phyloP scores from a whole-genome alignment of 2,888 invertebrate species.

The Melipona beecheii region DNA sequence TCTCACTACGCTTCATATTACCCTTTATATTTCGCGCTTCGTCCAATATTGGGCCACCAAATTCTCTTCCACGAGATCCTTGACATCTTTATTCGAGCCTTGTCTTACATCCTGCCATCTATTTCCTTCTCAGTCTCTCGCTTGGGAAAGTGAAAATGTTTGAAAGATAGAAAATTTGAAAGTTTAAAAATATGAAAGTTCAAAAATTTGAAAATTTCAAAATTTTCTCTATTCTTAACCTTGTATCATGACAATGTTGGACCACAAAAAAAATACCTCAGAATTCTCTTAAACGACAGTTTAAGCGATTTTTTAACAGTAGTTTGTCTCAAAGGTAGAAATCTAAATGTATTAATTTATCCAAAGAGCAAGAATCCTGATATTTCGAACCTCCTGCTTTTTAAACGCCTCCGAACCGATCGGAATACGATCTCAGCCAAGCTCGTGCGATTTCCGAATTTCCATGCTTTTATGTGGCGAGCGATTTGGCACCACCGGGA shows the following conservation, averaged over 20 bases:
- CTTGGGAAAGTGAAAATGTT: too few species aligned
- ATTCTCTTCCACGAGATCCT: background rate
- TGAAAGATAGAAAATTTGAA: too few species aligned
- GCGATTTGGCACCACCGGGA: constrained; percentile 19
- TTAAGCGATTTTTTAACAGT: too few species aligned
- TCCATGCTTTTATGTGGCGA: constrained; percentile 6
- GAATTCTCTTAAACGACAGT: too few species aligned
- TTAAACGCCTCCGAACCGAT: background rate
- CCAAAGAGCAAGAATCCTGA: too few species aligned
- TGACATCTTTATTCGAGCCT: background rate
- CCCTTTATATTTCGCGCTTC: constrained; percentile 2
- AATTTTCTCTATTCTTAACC: too few species aligned
- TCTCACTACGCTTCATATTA: background rate
- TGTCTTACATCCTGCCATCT: background rate
- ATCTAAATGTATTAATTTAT: background rate
- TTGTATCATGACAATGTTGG: too few species aligned
- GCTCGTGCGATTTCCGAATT: constrained; percentile 7
- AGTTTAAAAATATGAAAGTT: too few species aligned
- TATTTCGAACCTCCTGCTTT: background rate
- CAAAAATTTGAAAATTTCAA: too few species aligned
- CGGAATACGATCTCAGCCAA: background rate
- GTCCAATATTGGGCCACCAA: background rate
- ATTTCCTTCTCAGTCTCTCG: too few species aligned
- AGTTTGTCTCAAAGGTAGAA: too few species aligned
- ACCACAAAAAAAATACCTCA: too few species aligned